These are phyloP conservation scores for Syritta pipiens DNA, from an alignment of 2,888 invertebrate species.

Conservation along the genomic window DNA sequence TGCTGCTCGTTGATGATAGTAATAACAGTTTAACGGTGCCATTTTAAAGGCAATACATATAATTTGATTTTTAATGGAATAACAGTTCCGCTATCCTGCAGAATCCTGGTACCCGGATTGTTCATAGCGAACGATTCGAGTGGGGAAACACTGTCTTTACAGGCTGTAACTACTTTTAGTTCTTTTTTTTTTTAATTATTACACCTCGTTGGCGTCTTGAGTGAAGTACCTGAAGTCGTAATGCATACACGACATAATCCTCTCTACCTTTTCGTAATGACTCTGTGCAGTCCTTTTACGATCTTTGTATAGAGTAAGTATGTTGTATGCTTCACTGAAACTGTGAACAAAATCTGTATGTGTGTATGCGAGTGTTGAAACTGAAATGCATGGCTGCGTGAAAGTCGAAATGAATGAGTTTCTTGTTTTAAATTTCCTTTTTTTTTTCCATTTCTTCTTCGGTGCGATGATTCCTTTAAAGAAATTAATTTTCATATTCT, in stretches of 20 bases:
- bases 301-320: slow-evolving; percentile 10
- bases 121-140: not conserved
- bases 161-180: slow-evolving; percentile 17
- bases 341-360: too few species aligned
- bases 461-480: slow-evolving; percentile 11
- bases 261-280: not conserved
- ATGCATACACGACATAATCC: slow-evolving; percentile 11
- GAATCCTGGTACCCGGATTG: not conserved
- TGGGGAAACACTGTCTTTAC: not conserved
- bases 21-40: slow-evolving; percentile 46
- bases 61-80: slow-evolving; percentile 14
- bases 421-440: not conserved
- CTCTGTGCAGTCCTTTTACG: slow-evolving; percentile 18
- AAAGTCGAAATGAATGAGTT: slow-evolving; percentile 2
- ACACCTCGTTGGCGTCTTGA: slow-evolving; percentile 49
- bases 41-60: slow-evolving; percentile 1
- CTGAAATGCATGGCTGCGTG: slow-evolving; percentile 17
- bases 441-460: slow-evolving; percentile 9
- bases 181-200: slow-evolving; percentile 59
- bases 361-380: not conserved
- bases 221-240: slow-evolving; percentile 39
- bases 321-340: not conserved
- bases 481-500: slow-evolving; percentile 24
- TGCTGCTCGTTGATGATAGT: slow-evolving; percentile 12
- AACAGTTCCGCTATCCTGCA: not conserved